These are phyloP conservation scores for Menidia menidia DNA, from an alignment of 2,797 vertebrate species.

Conservation along the genomic window DNA sequence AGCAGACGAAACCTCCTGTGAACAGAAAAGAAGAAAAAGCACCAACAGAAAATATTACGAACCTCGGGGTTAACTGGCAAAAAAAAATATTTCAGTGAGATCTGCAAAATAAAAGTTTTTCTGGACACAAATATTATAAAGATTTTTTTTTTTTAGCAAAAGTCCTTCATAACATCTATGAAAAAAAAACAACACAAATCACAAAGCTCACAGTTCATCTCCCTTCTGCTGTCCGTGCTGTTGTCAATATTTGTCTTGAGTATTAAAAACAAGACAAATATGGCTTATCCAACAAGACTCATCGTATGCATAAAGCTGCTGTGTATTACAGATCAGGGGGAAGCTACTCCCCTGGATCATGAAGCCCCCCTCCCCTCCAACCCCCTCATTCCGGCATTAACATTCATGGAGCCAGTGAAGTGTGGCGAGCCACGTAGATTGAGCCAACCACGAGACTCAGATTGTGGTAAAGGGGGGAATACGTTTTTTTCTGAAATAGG, in stretches of 20 bases:
- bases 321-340: constrained; percentile 63
- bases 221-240: constrained; percentile 17
- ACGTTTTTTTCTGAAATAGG: too few relatives aligned
- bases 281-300: constrained; percentile 14
- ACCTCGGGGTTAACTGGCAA: neutral
- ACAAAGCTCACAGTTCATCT: constrained; percentile 9
- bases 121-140: neutral
- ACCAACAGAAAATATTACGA: neutral
- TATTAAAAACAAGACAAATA: constrained; percentile 19
- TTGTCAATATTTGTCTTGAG: constrained; percentile 14
- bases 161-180: neutral
- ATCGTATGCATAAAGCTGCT: constrained; percentile 38
- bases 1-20: neutral
- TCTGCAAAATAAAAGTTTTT: neutral
- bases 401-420: constrained; percentile 85
- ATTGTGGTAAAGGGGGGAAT: constrained; percentile 10
- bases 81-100: neutral
- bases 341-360: constrained; percentile 41
- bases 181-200: constrained; percentile 34
- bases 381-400: constrained; percentile 72
- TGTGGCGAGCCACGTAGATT: constrained; percentile 72
- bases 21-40: neutral
- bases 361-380: constrained; percentile 4
- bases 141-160: neutral
- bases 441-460: constrained; percentile 68